phyloP scores from a whole-genome alignment of 2,797 vertebrate genomes.

The Bovichtus variegatus region DNA sequence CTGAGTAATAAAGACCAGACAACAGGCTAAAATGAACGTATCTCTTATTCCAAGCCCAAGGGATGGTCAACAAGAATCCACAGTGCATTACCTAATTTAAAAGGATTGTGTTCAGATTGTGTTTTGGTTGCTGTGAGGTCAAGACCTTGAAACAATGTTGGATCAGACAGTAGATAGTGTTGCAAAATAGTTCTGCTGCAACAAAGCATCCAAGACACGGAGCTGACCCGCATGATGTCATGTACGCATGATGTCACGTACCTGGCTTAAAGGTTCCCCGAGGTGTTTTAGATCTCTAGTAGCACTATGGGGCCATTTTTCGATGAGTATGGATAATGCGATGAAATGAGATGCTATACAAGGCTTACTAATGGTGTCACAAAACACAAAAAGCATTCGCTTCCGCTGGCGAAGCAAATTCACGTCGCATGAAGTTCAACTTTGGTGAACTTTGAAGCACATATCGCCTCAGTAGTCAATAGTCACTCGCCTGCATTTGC shows the following conservation, averaged over 20 bases:
- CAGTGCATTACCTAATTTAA: constrained; percentile 71
- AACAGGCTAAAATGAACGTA: constrained; percentile 63
- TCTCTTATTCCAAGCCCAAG: constrained; percentile 63
- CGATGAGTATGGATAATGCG: background rate
- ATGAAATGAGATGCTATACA: too few species aligned
- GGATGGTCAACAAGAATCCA: constrained; percentile 70
- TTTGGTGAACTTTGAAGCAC: too few species aligned
- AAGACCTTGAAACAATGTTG: constrained; percentile 67
- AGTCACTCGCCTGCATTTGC: too few species aligned
- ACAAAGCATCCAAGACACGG: constrained; percentile 57
- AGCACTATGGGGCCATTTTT: background rate
- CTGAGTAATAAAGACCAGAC: constrained; percentile 76
- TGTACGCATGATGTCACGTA: constrained; percentile 60
- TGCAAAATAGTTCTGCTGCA: constrained; percentile 66
- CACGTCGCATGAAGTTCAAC: too few species aligned
- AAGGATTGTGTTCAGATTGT: constrained; percentile 62
- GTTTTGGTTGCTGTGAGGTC: constrained; percentile 73
- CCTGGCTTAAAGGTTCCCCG: constrained; percentile 34
- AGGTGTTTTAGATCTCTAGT: constrained; percentile 1
- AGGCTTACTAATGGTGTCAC: background rate
- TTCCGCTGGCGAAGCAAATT: too few species aligned
- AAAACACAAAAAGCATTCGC: too few species aligned
- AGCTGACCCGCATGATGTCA: constrained; percentile 65
- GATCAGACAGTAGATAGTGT: constrained; percentile 65
- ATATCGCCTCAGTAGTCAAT: too few species aligned